phyloP scores from a whole-genome alignment of 2,797 vertebrate genomes.

The Threskiornis aethiopicus region DNA sequence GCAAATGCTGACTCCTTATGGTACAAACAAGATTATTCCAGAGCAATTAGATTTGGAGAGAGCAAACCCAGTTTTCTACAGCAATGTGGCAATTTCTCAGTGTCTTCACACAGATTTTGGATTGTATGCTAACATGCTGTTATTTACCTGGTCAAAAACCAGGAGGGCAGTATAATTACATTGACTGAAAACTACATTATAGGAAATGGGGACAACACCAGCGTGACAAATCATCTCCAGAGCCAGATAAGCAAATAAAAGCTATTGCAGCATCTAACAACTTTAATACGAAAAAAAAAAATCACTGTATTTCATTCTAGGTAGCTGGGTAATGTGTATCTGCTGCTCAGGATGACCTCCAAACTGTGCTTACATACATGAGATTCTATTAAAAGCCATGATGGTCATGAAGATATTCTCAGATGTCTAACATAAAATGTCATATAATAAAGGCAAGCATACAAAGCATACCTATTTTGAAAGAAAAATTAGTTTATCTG shows the following conservation, averaged over 20 bases:
- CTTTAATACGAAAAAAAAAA: not conserved
- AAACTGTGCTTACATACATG: not conserved
- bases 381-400: not conserved
- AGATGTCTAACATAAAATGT: not conserved
- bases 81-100: not conserved
- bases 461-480: not conserved
- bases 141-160: not conserved
- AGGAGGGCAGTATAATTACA: not conserved
- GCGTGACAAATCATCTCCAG: not conserved
- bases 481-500: not conserved
- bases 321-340: not conserved
- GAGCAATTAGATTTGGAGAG: not conserved
- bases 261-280: not conserved
- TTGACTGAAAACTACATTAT: not conserved
- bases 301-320: not conserved
- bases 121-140: not conserved
- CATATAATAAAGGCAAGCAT: not conserved
- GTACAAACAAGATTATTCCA: not conserved
- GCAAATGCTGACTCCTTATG: not conserved
- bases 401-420: not conserved
- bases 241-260: not conserved
- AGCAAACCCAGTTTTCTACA: not conserved
- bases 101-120: not conserved
- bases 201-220: not conserved
- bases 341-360: not conserved